Conservation (phyloP, 92 coral and sea anemone genomes). For the Anthopleura xanthogrammica region DNA sequence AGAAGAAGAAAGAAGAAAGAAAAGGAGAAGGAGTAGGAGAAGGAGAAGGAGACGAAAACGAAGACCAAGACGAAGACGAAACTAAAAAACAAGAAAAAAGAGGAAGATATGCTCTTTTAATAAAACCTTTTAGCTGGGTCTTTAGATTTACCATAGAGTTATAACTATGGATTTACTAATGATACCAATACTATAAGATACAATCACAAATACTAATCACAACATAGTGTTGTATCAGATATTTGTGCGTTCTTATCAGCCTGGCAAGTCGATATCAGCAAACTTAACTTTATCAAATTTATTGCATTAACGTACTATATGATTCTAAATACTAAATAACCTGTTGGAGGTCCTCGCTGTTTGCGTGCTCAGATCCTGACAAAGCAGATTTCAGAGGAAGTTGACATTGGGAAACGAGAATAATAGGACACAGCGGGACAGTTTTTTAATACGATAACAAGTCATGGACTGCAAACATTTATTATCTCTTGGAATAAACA, state of each 20-base stretch:
- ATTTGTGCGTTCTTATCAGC: too few species aligned
- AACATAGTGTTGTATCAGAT: too few species aligned
- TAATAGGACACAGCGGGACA: not conserved
- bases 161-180: too few species aligned
- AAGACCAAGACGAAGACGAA: not conserved
- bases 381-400: not conserved
- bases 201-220: too few species aligned
- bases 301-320: not conserved
- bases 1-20: too few species aligned
- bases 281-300: not conserved
- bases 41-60: not conserved
- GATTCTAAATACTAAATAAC: not conserved
- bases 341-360: not conserved
- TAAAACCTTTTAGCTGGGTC: not conserved
- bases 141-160: too few species aligned
- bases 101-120: not conserved
- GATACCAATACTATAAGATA: too few species aligned
- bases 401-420: not conserved
- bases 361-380: not conserved
- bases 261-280: too few species aligned
- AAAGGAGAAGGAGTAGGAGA: not conserved
- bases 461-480: not conserved
- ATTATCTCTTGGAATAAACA: not conserved
- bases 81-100: not conserved
- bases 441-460: not conserved